Base-by-base conservation (phyloP, 2,113 vertebrate genomes). In the Aspidoscelis tigris region DNA sequence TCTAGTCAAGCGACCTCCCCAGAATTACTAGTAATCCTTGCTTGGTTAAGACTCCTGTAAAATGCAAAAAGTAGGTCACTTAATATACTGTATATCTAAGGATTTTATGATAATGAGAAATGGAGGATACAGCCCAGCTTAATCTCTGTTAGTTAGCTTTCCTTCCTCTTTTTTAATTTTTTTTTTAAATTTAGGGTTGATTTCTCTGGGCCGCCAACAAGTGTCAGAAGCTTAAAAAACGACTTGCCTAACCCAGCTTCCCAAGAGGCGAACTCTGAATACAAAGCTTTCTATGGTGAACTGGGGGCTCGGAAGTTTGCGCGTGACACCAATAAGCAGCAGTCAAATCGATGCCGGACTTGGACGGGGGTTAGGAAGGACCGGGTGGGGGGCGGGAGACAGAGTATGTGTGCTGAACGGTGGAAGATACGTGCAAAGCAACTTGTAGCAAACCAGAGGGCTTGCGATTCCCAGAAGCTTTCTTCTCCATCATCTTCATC, bases 161-260 rank as follows among this genome's bases (percentile, higher is more conserved):
- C 55, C 2, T 21, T 1, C 20, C 65, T 50, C 33, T n/a, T 41
- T 43, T 75, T 76, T 24, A 33, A 33, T 33, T 33, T 33, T 33
- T 33, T 33, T 33, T 33, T 33, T 33, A 33, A 33, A 33, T 33
- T 33, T 33, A 33, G 33, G 26, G 39, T 21, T 71, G 44, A 10
- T 68, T 78, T 73, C 55, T 86, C 85, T 66, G 69, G 80, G 53
- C 82, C 1, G 80, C 9, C 90, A 88, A 89, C 86, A 91, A 94
- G 90, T 81, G 88, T 61, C 85, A 3, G 80, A 61, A 61, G 3
- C 7, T n/a, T 39, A 12, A 78, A 3, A 47, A 39, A 68, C 1
- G 16, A 2, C 58, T 80, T 74, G 43, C 9, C 66, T 20, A 26
- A 61, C 12, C 26, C 18, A 8, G 68, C 66, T 24, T 1, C 77